Evolutionary conservation across 2,888 invertebrate genomes (phyloP), one percentile per base, ranked within the genome.

Genomic region (Camptogramma bilineatum): DNA sequence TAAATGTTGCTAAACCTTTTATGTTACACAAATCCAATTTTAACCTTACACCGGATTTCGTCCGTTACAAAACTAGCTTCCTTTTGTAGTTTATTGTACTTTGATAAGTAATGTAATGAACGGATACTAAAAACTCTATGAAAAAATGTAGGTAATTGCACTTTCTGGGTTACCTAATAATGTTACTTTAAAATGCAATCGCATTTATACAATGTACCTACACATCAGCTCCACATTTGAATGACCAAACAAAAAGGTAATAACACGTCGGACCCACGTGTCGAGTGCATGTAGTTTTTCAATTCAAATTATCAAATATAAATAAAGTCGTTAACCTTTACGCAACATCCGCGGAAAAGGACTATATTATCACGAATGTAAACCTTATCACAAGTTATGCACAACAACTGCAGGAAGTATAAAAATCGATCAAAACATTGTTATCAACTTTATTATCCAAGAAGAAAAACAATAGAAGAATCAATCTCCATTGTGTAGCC

Each of bases 401-500:
- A 73, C 69, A 81, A 81, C 78, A 82, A 82, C 81, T 73, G 75
- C 86, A 87, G 90, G 91, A 91, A 86, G 86, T 86, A 69, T 80
- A 78, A 83, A 85, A 85, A 85, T 83, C 62, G 64, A 81, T 74
- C 74, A 76, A 74, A 75, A 74, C 75, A 78, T 79, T 81, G 82
- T 85, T 88, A 85, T 86, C 84, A 82, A 70, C 69, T 75, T 79
- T 76, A 82, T 84, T 83, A 73, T 73, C 72, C 66, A 84, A 83
- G 79, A 64, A 79, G 79, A 85, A 77, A 83, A 89, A 91, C 89
- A 91, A 91, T 91, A 82, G 83, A 80, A 83, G 84, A 84, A 86
- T 85, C 84, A 84, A 74, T 68, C 71, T 79, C 89, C 76, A 91
- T 92, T 91, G 91, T 90, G 75, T 79, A 76, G 79, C 76, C 77